A percentile compares a stretch with the other conserved stretches of the same genome.
phyloP scores from a whole-genome alignment of 2,113 vertebrate genomes.

The Ranitomeya imitator region DNA sequence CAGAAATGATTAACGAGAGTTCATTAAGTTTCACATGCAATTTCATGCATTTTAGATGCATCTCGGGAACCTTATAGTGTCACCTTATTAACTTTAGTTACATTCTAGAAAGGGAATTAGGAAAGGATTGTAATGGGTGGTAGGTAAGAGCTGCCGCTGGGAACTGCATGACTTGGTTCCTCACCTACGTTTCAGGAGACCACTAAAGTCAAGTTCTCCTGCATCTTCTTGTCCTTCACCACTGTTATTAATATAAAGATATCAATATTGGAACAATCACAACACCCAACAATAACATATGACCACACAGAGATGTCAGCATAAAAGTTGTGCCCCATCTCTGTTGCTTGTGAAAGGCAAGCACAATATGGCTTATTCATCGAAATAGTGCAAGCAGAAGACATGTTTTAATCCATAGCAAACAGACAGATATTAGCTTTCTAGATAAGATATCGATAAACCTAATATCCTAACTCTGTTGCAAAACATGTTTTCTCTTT shows the following conservation, averaged over 20 bases:
- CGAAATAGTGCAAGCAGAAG: background rate
- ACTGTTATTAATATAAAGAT: constrained; percentile 89
- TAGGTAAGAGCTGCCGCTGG: constrained; percentile 52
- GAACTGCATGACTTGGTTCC: constrained; percentile 75
- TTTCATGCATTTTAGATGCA: background rate
- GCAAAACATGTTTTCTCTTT: constrained; percentile 1
- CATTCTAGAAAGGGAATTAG: background rate
- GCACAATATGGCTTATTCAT: constrained; percentile 19
- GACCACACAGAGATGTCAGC: constrained; percentile 56
- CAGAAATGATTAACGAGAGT: background rate
- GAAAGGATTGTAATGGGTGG: background rate
- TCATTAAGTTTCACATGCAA: background rate
- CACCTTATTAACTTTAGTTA: background rate
- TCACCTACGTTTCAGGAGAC: constrained; percentile 99
- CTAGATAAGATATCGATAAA: background rate
- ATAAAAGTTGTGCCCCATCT: background rate
- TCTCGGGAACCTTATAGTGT: background rate
- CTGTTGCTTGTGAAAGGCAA: constrained; percentile 11
- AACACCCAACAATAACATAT: constrained; percentile 61
- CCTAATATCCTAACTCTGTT: background rate
- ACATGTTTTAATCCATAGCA: background rate
- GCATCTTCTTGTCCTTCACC: constrained; percentile 99
- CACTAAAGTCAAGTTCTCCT: constrained; percentile 99
- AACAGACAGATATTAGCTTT: constrained; percentile 9
- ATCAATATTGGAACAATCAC: constrained; percentile 76